These are phyloP conservation scores for Cerastis rubricosa DNA, from an alignment of 2,888 invertebrate species.

Conservation along the genomic window DNA sequence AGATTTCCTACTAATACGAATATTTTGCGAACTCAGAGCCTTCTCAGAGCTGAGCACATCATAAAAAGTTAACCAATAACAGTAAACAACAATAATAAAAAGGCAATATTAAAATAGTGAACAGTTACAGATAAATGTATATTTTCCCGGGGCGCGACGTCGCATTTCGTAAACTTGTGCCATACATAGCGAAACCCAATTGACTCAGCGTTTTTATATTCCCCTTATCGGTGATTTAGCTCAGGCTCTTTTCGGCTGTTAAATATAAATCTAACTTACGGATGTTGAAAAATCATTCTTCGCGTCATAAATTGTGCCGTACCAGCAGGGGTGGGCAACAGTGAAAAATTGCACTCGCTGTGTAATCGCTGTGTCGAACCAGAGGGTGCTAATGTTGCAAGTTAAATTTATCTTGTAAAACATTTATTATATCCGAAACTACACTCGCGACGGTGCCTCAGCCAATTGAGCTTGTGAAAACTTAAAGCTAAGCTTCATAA, in stretches of 20 bases:
- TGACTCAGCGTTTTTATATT: conserved; percentile 79
- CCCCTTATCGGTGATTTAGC: conserved; percentile 78
- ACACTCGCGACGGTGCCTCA: conserved; percentile 75
- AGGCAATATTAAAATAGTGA: conserved; percentile 61
- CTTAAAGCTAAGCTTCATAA: conserved; percentile 20
- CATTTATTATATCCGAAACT: conserved; percentile 84
- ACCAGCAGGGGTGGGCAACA: conserved; percentile 83
- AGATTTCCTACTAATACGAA: conserved; percentile 33
- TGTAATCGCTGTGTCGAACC: conserved; percentile 86
- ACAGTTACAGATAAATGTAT: conserved; percentile 62
- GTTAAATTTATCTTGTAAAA: conserved; percentile 86
- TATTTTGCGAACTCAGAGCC: conserved; percentile 37
- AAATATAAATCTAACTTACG: conserved; percentile 87
- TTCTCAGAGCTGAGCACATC: conserved; percentile 24
- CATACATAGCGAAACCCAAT: conserved; percentile 65
- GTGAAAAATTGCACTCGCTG: conserved; percentile 87
- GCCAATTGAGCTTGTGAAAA: conserved; percentile 44
- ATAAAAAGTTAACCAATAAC: conserved; percentile 52
- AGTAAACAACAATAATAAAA: conserved; percentile 60
- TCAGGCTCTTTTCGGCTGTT: conserved; percentile 81
- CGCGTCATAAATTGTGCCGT: conserved; percentile 86
- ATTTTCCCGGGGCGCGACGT: conserved; percentile 45
- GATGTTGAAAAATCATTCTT: conserved; percentile 89
- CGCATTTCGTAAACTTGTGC: conserved; percentile 63
- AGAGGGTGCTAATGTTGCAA: conserved; percentile 88